Evolutionary conservation across 1,140 invertebrate genomes (phyloP), one percentile per base, ranked within the genome.

Genomic region (Zaprionus tsacasi): DNA sequence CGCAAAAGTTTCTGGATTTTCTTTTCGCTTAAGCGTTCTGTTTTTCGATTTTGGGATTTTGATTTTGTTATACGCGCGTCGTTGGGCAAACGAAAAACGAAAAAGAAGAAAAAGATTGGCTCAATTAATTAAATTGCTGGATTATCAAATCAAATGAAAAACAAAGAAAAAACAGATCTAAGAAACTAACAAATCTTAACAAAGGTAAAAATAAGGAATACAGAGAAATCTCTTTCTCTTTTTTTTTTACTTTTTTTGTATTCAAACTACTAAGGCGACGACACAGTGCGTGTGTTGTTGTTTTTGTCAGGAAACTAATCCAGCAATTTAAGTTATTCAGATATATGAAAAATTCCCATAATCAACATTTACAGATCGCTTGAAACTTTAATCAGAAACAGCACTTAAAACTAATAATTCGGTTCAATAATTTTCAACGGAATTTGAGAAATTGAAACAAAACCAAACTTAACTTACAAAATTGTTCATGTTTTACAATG

Each of bases 81-180:
- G 82, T 78, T 76, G 77, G 65, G 60, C 38, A 87, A 90, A 82
- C 74, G 77, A 87, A 83, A 77, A 76, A 68, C 82, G 73, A 77
- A 88, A 77, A 91, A 91, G 78, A 91, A 91, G 80, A 88, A 83
- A 91, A 83, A 91, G 73, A 91, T 81, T 76, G 38, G 66, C 82
- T 75, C n/a, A 83, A 78, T 91, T 91, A 91, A 88, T 91, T 87
- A 81, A 88, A 91, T 91, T 91, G 82, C 87, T 91, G 82, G 80
- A 91, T 83, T 83, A 81, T 80, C 67, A 73, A 66, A 82, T 71
- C 73, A 79, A 76, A 76, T 63, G 58, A 70, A 81, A 81, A 63
- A 57, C 59, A 74, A 75, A 60, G 38, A 77, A 61, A 73, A 67
- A 73, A 68, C 1, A 1, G 52, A 58, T 69, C 67, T 74, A 77